These are phyloP conservation scores for Pangasius sanitwongsei DNA, from an alignment of 2,797 vertebrate genomes.

Conservation along the genomic window DNA sequence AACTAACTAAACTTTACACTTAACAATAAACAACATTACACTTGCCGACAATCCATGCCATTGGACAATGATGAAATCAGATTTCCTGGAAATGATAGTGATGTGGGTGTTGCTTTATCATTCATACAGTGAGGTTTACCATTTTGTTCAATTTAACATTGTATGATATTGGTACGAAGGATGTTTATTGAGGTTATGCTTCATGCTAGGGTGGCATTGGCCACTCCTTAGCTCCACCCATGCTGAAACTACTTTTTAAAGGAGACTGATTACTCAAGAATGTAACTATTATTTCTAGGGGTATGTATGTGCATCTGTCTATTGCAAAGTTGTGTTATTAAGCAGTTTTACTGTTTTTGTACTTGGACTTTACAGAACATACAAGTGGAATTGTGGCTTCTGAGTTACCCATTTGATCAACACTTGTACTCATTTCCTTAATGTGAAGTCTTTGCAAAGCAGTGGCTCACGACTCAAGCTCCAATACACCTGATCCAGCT, in stretches of 20 bases:
- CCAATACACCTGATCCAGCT: not conserved
- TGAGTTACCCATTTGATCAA: not conserved
- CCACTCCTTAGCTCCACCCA: not conserved
- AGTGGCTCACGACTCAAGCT: too few relatives aligned
- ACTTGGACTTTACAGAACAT: not conserved
- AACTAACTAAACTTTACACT: not conserved
- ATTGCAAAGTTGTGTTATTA: not conserved
- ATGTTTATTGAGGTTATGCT: not conserved
- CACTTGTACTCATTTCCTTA: not conserved
- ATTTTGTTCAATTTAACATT: not conserved
- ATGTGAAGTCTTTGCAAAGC: not conserved
- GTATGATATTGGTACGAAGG: not conserved
- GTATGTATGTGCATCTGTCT: not conserved
- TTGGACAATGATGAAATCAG: not conserved
- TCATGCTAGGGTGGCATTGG: not conserved
- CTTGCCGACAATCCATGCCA: not conserved
- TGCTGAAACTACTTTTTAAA: not conserved
- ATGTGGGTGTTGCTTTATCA: not conserved
- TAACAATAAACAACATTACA: not conserved
- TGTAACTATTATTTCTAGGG: not conserved
- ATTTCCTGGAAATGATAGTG: not conserved
- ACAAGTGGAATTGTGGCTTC: not conserved
- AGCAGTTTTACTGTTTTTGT: not conserved
- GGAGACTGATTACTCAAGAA: not conserved
- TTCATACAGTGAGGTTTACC: not conserved